Conservation (phyloP, 2,797 vertebrate genomes). For the Coracias cyanogaster region DNA sequence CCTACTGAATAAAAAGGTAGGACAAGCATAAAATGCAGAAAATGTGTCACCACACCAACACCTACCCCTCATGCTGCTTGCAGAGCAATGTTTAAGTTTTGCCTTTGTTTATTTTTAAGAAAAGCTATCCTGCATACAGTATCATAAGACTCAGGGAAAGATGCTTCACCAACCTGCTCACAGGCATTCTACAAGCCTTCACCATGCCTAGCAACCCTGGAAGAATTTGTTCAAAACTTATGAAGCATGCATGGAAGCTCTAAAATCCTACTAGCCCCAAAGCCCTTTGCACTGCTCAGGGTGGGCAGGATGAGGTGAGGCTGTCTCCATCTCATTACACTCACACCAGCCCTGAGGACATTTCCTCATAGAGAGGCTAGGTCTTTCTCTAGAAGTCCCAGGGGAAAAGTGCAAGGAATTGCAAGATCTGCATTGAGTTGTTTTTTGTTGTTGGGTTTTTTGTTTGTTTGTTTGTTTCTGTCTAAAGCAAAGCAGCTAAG, state of each 20-base stretch:
- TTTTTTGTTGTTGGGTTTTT: not conserved
- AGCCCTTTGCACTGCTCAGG: not conserved
- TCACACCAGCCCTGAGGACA: not conserved
- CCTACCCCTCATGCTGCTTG: fast-evolving
- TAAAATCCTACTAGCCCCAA: fast-evolving
- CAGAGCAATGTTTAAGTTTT: not conserved
- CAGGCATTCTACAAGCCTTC: not conserved
- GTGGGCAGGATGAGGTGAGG: fast-evolving
- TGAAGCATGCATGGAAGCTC: not conserved
- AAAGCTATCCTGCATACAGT: not conserved
- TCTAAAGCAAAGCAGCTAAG: not conserved
- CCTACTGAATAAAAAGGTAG: not conserved
- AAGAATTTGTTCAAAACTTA: not conserved
- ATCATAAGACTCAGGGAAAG: not conserved
- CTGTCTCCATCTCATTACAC: not conserved
- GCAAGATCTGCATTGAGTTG: not conserved
- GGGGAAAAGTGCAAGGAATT: fast-evolving
- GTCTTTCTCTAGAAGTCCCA: not conserved
- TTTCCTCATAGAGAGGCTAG: not conserved
- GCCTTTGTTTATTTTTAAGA: not conserved
- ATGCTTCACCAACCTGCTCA: not conserved
- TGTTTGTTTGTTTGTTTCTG: not conserved
- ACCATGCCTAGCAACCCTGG: not conserved
- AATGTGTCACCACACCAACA: not conserved
- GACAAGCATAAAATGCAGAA: not conserved